Percentiles rank a stretch among this genome's conserved stretches.
Conservation (phyloP, 2,113 vertebrate species). For the Empidonax traillii region DNA sequence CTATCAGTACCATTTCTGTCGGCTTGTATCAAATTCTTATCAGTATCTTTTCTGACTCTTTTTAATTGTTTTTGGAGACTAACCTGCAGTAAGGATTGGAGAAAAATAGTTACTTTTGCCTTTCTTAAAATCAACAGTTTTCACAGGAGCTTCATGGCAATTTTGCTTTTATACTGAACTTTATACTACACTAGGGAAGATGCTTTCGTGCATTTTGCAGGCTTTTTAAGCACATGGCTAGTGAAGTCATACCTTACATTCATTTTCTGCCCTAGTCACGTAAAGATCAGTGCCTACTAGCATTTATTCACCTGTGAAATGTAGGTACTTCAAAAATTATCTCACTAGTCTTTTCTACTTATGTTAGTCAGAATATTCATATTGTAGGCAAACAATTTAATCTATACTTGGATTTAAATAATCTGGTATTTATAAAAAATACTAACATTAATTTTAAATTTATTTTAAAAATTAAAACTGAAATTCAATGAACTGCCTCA, state of each 20-base stretch:
- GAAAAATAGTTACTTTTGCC: not conserved
- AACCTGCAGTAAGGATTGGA: not conserved
- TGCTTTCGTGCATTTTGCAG: not conserved
- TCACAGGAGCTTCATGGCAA: not conserved
- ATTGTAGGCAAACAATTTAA: not conserved
- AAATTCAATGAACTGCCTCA: not conserved
- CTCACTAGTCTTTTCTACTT: not conserved
- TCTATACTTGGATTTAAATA: not conserved
- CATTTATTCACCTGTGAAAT: not conserved
- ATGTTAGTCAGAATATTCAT: not conserved
- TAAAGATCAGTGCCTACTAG: not conserved
- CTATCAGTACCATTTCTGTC: not conserved
- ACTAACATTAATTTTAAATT: not conserved
- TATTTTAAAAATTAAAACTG: not conserved
- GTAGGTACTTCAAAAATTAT: not conserved
- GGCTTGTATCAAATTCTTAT: not conserved
- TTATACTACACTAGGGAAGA: not conserved
- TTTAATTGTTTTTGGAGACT: not conserved
- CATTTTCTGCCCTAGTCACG: not conserved
- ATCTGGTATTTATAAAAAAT: not conserved
- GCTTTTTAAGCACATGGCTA: not conserved
- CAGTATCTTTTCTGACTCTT: not conserved
- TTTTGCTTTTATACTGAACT: not conserved
- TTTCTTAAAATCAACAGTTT: not conserved
- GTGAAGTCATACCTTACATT: not conserved